phyloP scores from a whole-genome alignment of 2,888 invertebrate species.

The Aethes cnicana region DNA sequence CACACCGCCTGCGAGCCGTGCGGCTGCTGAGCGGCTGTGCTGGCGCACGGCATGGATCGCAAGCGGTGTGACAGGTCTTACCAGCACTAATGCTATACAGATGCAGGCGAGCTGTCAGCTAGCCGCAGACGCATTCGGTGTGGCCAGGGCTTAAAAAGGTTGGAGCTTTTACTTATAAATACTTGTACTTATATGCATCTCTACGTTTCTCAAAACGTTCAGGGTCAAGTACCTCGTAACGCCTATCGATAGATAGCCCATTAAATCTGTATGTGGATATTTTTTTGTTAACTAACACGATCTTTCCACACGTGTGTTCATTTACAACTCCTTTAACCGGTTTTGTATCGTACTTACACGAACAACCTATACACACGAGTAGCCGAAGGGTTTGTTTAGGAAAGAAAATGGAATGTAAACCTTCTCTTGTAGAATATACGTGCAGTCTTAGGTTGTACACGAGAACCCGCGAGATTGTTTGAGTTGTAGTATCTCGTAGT shows the following conservation, averaged over 20 bases:
- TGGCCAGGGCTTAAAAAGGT: too few species aligned
- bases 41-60: too few species aligned
- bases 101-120: too few species aligned
- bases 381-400: constrained; percentile 27
- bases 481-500: constrained; percentile 72
- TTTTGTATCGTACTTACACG: constrained; percentile 43
- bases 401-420: background rate
- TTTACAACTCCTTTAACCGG: constrained; percentile 55
- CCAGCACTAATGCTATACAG: too few species aligned
- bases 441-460: background rate
- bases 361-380: constrained; percentile 38
- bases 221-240: constrained; percentile 25
- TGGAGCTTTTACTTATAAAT: too few species aligned
- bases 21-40: too few species aligned
- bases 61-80: too few species aligned
- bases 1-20: too few species aligned
- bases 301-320: constrained; percentile 35
- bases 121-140: too few species aligned
- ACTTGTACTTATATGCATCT: constrained; percentile 2
- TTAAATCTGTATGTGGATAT: constrained; percentile 26
- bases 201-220: constrained; percentile 21
- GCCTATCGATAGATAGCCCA: constrained; percentile 28
- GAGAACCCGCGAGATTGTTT: constrained; percentile 8
- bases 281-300: constrained; percentile 31
- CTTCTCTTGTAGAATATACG: constrained; percentile 1